Evolutionary conservation across 2,888 invertebrate species (phyloP), one percentile per base, ranked within the genome.

Genomic region (Nephrotoma guestfalica): DNA sequence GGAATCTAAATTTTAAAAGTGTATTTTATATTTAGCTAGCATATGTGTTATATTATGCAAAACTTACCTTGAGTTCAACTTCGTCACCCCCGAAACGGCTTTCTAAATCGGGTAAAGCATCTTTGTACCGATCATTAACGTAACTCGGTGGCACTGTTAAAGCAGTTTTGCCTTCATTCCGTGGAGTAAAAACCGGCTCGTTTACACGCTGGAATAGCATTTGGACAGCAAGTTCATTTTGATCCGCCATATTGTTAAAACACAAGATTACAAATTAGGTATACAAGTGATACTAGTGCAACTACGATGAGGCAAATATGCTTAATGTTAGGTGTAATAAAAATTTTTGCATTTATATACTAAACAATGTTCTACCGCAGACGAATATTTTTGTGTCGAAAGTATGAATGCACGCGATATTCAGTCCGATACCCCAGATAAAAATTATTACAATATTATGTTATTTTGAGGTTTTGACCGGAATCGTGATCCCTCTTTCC

Each of bases 91-190:
- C 89, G 86, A 90, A 90, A 3, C 91, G 91, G 85, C 88, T 89
- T 85, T 89, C 88, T 3, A 91, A 88, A n/a, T 90, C 89, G 40
- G 88, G 88, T 13, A 89, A 89, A 11, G 89, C 89, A 41, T 89
- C 89, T 85, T 88, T 88, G 88, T 90, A 91, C 9, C 89, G 88
- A 41, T 90, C 90, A 13, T 89, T 89, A 2, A 89, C 90, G 87
- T 89, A 91, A 86, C 89, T 90, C n/a, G 89, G 89, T 5, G 91
- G 91, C 41, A 91, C 87, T 87, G 91, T 91, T 30, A 91, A 89
- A 0, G 89, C 89, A 0, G 89, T 88, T 87, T 90, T 91, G 57
- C 91, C 91, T 87, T 90, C 87, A 85, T 90, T 90, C 0, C 91
- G 89, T 2, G 90, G 88, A 0, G 90, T 90, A 87, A 91, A 91